Evolutionary conservation across 2,797 vertebrate species (phyloP), one percentile per base, ranked within the genome.

Genomic region (Syndactyla subalaris): DNA sequence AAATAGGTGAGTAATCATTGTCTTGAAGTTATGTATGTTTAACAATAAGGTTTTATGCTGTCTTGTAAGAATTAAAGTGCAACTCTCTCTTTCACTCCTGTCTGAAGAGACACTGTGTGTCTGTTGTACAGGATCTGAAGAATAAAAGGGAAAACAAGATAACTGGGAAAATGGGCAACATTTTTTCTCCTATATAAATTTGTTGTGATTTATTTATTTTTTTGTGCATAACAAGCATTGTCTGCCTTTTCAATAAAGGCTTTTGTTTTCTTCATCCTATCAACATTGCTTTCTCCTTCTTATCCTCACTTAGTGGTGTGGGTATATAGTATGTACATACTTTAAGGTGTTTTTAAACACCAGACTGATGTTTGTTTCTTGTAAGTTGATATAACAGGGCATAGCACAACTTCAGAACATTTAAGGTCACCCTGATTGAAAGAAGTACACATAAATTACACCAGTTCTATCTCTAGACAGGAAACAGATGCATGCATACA

Each of bases 311-410:
- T 67, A 62, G 7, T 29, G 26, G 7, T 68, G 7, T 39, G 1
- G 9, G 7, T 62, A 8, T 4, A 7, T 34, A 41, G 10, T 32
- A 49, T 16, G 6, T 49, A 30, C 6, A 10, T 79, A 46, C 4
- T 38, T 45, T 13, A 8, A 3, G 8, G 5, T 62, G 34, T 86
- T 82, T 67, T 20, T 71, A 32, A 87, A 87, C 76, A 38, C 3
- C 6, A 59, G 46, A 43, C 14, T 32, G 4, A 24, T 52, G 4
- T 43, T 77, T 70, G 6, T 41, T 90, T 81, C 30, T 12, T 74
- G 1, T 46, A 36, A 34, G 9, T n/a, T 57, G 7, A 10, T 38
- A 23, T 5, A 12, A 23, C 2, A 3, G 18, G 2, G 1, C 3
- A 10, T 7, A 22, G 21, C 2, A 6, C 2, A 75, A 19, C 11